Evolutionary conservation across 2,888 invertebrate species (phyloP), one percentile per base, ranked within the genome.

Genomic region (Cataglyphis cursor): DNA sequence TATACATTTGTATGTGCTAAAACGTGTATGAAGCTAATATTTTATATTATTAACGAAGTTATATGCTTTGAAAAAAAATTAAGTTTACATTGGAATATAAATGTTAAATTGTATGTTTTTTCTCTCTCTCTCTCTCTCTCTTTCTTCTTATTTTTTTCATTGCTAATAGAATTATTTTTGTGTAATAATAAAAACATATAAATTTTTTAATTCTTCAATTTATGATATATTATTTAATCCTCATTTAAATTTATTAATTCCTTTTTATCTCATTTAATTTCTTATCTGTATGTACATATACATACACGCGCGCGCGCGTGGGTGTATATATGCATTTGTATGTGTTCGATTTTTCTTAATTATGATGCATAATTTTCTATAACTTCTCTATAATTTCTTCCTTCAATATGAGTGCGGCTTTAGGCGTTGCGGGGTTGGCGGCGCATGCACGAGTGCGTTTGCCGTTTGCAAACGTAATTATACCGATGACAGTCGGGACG

Each of bases 391-490:
- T 21, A 21, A 74, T 76, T 44, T 57, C 68, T 21, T 57, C 70
- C 31, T 78, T 59, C 44, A 18, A 78, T 59, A 44, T 35, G 70
- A 78, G 41, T 12, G 70, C 35, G 12, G 59, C 65, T 76, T 54
- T 76, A 78, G 59, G 66, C 54, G 31, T 73, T 61, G 74, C 51
- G 81, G 41, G 51, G 48, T 66, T 65, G 70, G 78, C 81, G 62
- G 38, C 75, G 81, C 24, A 68, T 78, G 81, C 54, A 70, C 87
- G 74, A 81, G 76, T 88, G 78, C 75, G 57, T 85, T 84, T 87
- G 81, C 83, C 85, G 61, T 82, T 78, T 82, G 88, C 85, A 90
- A 90, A 91, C 84, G 85, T 87, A 90, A 91, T 91, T 89, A 90
- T 85, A 84, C 78, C 78, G 89, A 87, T 86, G 87, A 87, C 83